phyloP scores from a whole-genome alignment of 2,113 vertebrate species.

The Nannospalax galili region DNA sequence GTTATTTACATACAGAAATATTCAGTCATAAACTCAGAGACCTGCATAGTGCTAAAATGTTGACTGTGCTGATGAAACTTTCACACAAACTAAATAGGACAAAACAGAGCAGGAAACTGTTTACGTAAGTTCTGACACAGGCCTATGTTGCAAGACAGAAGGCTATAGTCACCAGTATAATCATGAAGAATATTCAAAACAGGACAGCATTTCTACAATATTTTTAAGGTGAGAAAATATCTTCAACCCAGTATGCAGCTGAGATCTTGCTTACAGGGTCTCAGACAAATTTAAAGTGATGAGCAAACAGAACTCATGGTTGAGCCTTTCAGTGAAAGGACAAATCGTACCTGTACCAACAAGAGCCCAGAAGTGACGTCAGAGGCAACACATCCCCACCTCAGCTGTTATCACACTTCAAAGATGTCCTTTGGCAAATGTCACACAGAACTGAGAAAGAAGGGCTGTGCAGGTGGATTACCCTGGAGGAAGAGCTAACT shows the following conservation, averaged over 20 bases:
- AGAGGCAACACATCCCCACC: rapidly evolving
- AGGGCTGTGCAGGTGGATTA: neutral
- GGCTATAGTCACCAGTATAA: neutral
- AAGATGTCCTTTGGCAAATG: neutral
- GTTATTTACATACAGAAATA: neutral
- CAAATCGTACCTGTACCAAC: rapidly evolving
- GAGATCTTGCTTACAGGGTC: no score
- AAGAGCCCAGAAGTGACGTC: rapidly evolving
- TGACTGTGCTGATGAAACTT: rapidly evolving
- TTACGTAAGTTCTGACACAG: neutral
- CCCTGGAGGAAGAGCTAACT: no score
- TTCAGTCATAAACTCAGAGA: neutral
- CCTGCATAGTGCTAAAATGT: neutral
- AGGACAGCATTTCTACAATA: no score
- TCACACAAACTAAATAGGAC: neutral
- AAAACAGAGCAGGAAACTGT: neutral
- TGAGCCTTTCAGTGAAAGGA: neutral
- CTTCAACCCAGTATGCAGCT: neutral
- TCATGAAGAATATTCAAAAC: neutral
- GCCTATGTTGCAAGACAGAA: neutral
- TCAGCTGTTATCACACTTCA: neutral
- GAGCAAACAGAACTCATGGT: neutral
- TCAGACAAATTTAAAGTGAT: neutral
- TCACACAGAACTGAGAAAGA: neutral
- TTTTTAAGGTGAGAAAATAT: neutral